A percentile compares a stretch with the other conserved stretches of the same genome.
Evolutionary conservation across 2,113 vertebrate species (phyloP).

Genomic region (Melanotaenia duboulayi): DNA sequence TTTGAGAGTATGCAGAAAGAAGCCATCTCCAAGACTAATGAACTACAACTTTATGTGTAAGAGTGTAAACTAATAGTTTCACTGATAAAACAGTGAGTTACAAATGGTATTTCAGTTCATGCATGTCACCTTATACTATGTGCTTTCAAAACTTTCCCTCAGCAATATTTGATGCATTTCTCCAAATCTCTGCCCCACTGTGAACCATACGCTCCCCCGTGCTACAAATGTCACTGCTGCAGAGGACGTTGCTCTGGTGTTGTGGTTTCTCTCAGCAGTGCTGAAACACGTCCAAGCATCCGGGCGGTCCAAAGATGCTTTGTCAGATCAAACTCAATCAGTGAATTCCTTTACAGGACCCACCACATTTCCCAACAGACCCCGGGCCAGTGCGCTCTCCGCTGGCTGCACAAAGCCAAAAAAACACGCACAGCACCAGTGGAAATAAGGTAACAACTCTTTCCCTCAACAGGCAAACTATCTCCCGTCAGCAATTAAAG

Average conservation of each 20-base stretch:
- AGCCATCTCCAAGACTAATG: background rate
- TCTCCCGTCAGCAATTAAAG: slow-evolving; percentile 38
- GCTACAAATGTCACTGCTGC: slow-evolving; percentile 63
- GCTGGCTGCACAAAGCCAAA: slow-evolving; percentile 63
- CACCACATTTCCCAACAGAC: slow-evolving; percentile 83
- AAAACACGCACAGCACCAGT: slow-evolving; percentile 62
- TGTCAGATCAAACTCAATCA: slow-evolving; percentile 86
- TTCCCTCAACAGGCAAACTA: background rate
- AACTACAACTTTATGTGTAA: background rate
- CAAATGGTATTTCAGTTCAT: background rate
- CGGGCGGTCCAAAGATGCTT: slow-evolving; percentile 85
- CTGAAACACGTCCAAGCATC: slow-evolving; percentile 84
- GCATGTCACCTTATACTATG: background rate
- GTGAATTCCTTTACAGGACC: slow-evolving; percentile 83
- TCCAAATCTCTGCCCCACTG: slow-evolving; percentile 7
- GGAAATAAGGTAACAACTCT: slow-evolving; percentile 39
- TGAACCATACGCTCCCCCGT: slow-evolving; percentile 10
- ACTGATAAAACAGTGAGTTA: background rate
- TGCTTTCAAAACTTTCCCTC: background rate
- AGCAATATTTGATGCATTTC: slow-evolving; percentile 1
- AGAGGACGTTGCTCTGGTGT: slow-evolving; percentile 65
- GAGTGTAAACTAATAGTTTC: background rate
- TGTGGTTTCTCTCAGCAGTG: slow-evolving; percentile 78
- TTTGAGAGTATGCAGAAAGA: background rate
- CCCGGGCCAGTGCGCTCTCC: slow-evolving; percentile 74